Evolutionary conservation across 2,797 vertebrate species (phyloP), one percentile per base, ranked within the genome.

Genomic region (Pangasius macronema): DNA sequence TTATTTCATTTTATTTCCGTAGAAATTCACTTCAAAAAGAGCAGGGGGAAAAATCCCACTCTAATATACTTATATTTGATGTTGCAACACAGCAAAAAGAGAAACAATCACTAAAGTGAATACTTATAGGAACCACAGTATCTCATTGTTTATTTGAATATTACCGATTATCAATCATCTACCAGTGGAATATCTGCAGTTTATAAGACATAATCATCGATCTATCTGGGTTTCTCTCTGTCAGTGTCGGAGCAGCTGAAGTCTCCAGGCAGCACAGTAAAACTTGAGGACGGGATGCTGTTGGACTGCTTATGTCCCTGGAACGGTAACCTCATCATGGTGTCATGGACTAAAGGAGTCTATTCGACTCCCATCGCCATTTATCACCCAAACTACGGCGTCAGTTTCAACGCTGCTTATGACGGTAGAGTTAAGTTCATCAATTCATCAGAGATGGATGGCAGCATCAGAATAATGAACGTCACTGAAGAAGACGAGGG

Each of bases 271-370:
- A 91, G 93, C 3, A 93, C 90, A 3, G 91, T 97, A 67, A 94
- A 87, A 3, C 93, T 97, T 85, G 93, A 94, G 61, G 93, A 96
- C 85, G 96, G 94, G 24, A 95, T 97, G 95, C 92, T 95, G 18
- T 94, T 98, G 33, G 90, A 95, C 55, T 97, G 97, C 83, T 81
- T 93, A 55, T 97, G 96, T 68, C 95, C 95, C 1, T 94, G 94
- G 90, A 73, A 9, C 0, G 91, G 92, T 0, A 91, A 72, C n/a
- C 91, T 97, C 91, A 96, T 91, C 72, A 96, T 97, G 94, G 90
- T 94, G 63, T 95, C 95, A 84, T 99, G 97, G 97, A 92, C 90
- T 85, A 97, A 97, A 94, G 3, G 87, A 9, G 91, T 90, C 1
- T 57, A 91, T 51, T 94, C 91, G 73, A 11, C 91, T 57, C 90